These are phyloP conservation scores for Telmatochromis sp. DNA, from an alignment of 2,113 vertebrate genomes.

Conservation along the genomic window DNA sequence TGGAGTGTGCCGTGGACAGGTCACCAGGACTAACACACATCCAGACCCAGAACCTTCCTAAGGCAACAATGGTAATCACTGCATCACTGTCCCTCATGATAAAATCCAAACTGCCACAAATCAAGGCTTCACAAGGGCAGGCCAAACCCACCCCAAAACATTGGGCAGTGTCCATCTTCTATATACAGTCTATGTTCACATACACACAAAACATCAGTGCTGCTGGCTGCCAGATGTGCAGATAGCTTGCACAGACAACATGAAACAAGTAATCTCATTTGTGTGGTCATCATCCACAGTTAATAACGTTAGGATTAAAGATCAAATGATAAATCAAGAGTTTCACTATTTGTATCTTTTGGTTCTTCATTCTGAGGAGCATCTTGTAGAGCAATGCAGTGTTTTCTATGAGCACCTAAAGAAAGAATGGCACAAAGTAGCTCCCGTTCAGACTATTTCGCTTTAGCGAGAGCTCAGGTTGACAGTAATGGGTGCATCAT, in stretches of 20 bases:
- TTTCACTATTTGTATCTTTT: neutral
- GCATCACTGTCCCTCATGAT: neutral
- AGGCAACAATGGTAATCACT: neutral
- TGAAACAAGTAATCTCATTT: neutral
- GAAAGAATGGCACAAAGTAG: neutral
- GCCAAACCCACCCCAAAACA: neutral
- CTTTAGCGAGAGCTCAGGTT: neutral
- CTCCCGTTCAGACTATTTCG: neutral
- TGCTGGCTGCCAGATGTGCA: neutral
- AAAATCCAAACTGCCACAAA: neutral
- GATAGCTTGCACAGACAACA: neutral
- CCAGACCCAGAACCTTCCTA: neutral
- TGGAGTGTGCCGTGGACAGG: neutral
- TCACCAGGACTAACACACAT: neutral
- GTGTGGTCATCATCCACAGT: neutral
- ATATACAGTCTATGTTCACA: neutral
- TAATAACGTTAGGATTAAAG: neutral
- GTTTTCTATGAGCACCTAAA: neutral
- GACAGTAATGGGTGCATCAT: neutral
- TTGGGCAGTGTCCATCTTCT: neutral
- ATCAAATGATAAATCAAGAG: neutral
- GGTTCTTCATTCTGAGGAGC: neutral
- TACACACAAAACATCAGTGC: neutral
- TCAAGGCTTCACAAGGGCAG: neutral
- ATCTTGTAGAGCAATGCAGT: neutral